phyloP scores from a whole-genome alignment of 2,113 vertebrate species.

The Sporophila hypoxantha region DNA sequence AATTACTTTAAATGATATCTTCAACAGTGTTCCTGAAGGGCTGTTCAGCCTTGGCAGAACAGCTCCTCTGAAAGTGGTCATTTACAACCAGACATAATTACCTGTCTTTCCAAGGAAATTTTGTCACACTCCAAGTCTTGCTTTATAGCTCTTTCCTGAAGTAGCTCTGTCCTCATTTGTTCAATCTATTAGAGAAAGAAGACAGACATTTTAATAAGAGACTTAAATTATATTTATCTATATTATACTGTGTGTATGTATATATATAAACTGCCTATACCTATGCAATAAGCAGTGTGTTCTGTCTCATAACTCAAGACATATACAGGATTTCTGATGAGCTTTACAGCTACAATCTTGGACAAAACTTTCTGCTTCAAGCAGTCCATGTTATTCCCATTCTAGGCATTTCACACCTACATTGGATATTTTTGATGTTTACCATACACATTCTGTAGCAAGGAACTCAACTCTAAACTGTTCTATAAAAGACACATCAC shows the following conservation, averaged over 20 bases:
- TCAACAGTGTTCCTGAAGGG: neutral
- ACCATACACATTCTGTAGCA: neutral
- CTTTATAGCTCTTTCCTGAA: conserved; percentile 88
- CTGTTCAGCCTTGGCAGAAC: neutral
- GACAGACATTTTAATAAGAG: neutral
- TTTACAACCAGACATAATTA: conserved; percentile 49
- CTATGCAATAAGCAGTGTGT: neutral
- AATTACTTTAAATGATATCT: neutral
- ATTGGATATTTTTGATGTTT: neutral
- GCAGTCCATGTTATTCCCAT: neutral
- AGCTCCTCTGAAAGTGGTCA: neutral
- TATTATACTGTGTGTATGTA: neutral
- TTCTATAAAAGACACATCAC: neutral
- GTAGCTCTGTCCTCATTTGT: conserved; percentile 90
- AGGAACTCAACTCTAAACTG: neutral
- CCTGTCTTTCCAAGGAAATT: conserved; percentile 95
- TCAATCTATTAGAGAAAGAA: conserved; percentile 81
- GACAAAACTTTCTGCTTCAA: neutral
- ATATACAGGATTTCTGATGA: neutral
- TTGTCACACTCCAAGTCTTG: conserved; percentile 98
- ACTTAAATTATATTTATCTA: neutral
- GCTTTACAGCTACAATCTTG: neutral
- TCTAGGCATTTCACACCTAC: neutral
- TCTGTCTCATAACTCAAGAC: neutral
- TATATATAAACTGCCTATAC: neutral